Evolutionary conservation across 2,888 invertebrate genomes (phyloP), one percentile per base, ranked within the genome.

Genomic region (Caenorhabditis panamensis): DNA sequence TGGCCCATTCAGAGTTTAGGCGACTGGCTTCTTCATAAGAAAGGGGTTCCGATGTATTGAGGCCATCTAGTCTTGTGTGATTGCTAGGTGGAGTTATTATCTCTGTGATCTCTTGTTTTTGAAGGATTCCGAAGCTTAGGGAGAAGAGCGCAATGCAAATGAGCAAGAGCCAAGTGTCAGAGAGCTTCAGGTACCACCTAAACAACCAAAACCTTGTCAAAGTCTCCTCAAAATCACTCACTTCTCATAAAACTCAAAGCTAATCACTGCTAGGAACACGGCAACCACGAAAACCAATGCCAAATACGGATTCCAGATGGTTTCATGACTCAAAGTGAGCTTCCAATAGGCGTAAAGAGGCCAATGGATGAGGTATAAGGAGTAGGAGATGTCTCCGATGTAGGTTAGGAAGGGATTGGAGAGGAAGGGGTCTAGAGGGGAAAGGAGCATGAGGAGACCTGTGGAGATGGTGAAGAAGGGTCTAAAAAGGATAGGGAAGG

Each of bases 321-420:
- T 24, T n/a, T 26, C 41, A 22, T 64, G 18, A 24, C 37, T 53
- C 53, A 64, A 36, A n/a, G 8, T 18, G 2, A 64, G 18, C 18
- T 64, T 64, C 64, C 64, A 64, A 54, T 41, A 64, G 1, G 64
- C 64, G 53, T 64, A 64, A 44, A 73, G 31, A 36, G 72, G 73
- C 73, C 73, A 73, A 26, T 73, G 73, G 22, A 73, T 59, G 49
- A 31, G 31, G 9, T 31, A 31, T 31, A 31, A 31, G 31, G 31
- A 31, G 31, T 31, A 31, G 4, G 31, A 31, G 31, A 31, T 31
- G 31, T 31, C 31, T 6, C 31, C 31, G 31, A 31, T 31, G 31
- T 31, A 31, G 24, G 13, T 31, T 31, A 75, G 47, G 44, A 58
- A 6, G 18, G 28, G 28, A 13, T 41, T 54, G 18, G 66, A 67